phyloP scores from a whole-genome alignment of 2,888 invertebrate species.

The Stenodera caucasica region DNA sequence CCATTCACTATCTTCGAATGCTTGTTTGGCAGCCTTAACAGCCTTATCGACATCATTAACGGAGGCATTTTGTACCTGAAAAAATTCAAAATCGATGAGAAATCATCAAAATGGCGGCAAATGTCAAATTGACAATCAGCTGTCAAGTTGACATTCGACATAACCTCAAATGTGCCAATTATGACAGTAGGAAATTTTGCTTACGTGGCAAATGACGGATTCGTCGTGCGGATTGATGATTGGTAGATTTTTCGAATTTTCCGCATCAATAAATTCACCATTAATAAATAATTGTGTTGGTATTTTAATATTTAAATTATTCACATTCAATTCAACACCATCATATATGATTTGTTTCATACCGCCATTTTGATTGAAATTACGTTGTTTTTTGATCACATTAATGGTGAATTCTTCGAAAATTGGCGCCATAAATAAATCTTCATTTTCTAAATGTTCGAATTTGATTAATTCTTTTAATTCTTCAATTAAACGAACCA shows the following conservation, averaged over 20 bases:
- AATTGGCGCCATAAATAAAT: slow-evolving; percentile 89
- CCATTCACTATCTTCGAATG: slow-evolving; percentile 90
- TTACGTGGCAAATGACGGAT: slow-evolving; percentile 71
- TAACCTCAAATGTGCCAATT: too few relatives aligned
- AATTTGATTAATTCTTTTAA: slow-evolving; percentile 78
- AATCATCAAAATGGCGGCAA: too few relatives aligned
- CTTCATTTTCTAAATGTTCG: slow-evolving; percentile 80
- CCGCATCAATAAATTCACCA: slow-evolving; percentile 84
- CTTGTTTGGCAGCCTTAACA: slow-evolving; percentile 83
- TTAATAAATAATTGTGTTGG: slow-evolving; percentile 91
- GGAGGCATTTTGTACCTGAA: slow-evolving; percentile 68
- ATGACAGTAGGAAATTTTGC: too few relatives aligned
- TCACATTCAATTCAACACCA: slow-evolving; percentile 74
- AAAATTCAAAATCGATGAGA: too few relatives aligned
- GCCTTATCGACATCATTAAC: slow-evolving; percentile 83
- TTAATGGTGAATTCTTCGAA: slow-evolving; percentile 78
- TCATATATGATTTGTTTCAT: slow-evolving; percentile 67
- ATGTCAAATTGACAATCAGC: background rate
- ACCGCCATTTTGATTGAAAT: slow-evolving; percentile 57
- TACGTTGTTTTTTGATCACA: slow-evolving; percentile 68
- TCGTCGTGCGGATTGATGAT: slow-evolving; percentile 87
- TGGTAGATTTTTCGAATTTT: slow-evolving; percentile 64
- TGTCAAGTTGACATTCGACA: background rate
- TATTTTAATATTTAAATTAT: slow-evolving; percentile 82
- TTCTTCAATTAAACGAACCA: slow-evolving; percentile 90